These are phyloP conservation scores for Apogon hyalosoma DNA, from an alignment of 2,797 vertebrate species.

Conservation along the genomic window DNA sequence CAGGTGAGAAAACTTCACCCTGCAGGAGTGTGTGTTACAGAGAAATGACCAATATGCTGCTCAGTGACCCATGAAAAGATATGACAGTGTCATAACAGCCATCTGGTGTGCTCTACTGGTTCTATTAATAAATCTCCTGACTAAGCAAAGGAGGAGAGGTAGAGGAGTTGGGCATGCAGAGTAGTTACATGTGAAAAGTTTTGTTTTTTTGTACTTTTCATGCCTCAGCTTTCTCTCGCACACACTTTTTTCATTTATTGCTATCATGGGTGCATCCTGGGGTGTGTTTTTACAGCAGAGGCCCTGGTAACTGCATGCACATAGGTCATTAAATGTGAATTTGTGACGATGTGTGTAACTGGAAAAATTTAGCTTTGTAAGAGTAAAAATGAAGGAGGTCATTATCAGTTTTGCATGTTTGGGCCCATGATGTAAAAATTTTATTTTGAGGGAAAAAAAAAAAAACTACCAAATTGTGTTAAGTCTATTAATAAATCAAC, in stretches of 20 bases:
- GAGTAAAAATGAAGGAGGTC: too few species aligned
- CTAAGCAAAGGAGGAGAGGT: slow-evolving; percentile 47
- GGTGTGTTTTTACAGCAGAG: slow-evolving; percentile 17
- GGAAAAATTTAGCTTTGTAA: too few species aligned
- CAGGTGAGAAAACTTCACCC: slow-evolving; percentile 61
- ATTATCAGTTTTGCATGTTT: too few species aligned
- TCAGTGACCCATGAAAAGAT: slow-evolving; percentile 65
- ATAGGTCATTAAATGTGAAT: too few species aligned
- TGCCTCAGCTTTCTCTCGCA: not conserved
- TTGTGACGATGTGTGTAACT: too few species aligned
- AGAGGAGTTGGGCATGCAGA: slow-evolving; percentile 31
- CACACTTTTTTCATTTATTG: not conserved
- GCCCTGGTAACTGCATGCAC: slow-evolving; percentile 17
- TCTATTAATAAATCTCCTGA: slow-evolving; percentile 66
- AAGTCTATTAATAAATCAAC: too few species aligned
- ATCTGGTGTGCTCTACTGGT: slow-evolving; percentile 68
- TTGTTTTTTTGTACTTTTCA: slow-evolving; percentile 19
- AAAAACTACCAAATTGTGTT: too few species aligned
- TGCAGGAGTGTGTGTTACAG: slow-evolving; percentile 49
- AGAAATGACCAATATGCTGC: slow-evolving; percentile 59
- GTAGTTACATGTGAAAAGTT: slow-evolving; percentile 37
- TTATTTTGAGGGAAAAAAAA: too few species aligned
- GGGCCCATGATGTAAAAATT: too few species aligned
- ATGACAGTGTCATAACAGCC: slow-evolving; percentile 67
- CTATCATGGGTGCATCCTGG: slow-evolving; percentile 18